Evolutionary conservation across 1,140 invertebrate genomes (phyloP).

Genomic region (Amphibalanus amphitrite): DNA sequence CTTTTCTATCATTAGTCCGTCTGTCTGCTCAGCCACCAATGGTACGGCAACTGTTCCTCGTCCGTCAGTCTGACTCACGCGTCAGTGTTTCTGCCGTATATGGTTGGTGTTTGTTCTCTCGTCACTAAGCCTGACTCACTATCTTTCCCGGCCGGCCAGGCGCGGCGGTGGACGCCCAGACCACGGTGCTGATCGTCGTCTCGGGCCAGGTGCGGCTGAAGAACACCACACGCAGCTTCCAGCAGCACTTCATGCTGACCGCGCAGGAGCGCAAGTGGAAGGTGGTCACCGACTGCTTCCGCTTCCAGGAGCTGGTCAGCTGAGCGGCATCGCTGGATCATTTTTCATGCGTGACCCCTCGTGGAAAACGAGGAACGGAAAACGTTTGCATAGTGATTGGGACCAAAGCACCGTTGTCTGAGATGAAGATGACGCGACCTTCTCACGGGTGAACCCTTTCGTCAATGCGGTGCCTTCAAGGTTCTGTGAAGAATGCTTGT

Average conservation of each 20-base stretch:
- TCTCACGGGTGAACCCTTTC: too few relatives aligned
- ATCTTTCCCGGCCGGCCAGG: slow-evolving; percentile 22
- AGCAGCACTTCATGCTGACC: slow-evolving; percentile 64
- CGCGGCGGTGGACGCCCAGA: slow-evolving; percentile 40
- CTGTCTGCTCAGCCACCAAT: too few relatives aligned
- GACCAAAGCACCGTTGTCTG: too few relatives aligned
- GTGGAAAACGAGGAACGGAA: too few relatives aligned
- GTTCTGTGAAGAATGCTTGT: too few relatives aligned
- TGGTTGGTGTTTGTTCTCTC: not conserved
- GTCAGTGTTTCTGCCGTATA: not conserved
- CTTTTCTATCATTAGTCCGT: too few relatives aligned
- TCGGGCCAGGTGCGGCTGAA: slow-evolving; percentile 31
- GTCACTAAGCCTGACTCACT: not conserved
- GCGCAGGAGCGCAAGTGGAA: slow-evolving; percentile 72
- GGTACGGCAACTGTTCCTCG: too few relatives aligned
- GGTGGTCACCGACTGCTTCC: slow-evolving; percentile 64
- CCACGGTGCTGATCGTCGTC: slow-evolving; percentile 54
- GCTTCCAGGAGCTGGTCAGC: slow-evolving; percentile 40
- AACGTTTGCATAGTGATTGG: too few relatives aligned
- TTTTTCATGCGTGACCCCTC: too few relatives aligned
- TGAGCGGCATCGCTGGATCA: too few relatives aligned
- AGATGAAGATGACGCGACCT: too few relatives aligned
- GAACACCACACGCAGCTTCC: slow-evolving; percentile 35
- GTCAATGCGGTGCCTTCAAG: too few relatives aligned
- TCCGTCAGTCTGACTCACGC: not conserved